phyloP scores from a whole-genome alignment of 2,888 invertebrate species.

The Allygus modestus region DNA sequence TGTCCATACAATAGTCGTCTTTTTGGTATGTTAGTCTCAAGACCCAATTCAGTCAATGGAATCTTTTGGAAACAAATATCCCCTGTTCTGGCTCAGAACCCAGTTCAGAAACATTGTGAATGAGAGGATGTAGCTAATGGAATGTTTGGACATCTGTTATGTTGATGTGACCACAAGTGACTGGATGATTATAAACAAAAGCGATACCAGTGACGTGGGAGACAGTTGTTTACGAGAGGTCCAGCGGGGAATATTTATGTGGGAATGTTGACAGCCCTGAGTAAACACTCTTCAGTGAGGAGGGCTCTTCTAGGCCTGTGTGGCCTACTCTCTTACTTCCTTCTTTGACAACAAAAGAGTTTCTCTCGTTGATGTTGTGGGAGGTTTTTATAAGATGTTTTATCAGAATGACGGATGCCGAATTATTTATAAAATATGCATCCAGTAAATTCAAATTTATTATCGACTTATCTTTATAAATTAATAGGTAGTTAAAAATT shows the following conservation, averaged over 20 bases:
- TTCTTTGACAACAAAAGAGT: not conserved
- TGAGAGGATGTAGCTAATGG: constrained; percentile 22
- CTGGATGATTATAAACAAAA: constrained; percentile 9
- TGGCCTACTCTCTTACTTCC: constrained; percentile 15
- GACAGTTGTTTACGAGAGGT: constrained; percentile 30
- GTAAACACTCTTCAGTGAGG: constrained; percentile 12
- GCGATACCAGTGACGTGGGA: not conserved
- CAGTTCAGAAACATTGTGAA: not conserved
- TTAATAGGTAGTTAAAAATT: too few species aligned
- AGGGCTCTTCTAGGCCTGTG: constrained; percentile 29
- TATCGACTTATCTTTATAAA: too few species aligned
- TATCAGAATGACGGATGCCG: too few species aligned
- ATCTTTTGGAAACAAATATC: too few species aligned
- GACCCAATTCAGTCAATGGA: too few species aligned
- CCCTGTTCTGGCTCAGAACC: too few species aligned
- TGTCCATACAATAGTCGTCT: too few species aligned
- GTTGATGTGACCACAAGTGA: constrained; percentile 34
- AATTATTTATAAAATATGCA: too few species aligned
- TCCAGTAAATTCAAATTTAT: too few species aligned
- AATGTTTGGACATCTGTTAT: constrained; percentile 16
- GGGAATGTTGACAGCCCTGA: constrained; percentile 47
- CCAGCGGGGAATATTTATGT: constrained; percentile 41
- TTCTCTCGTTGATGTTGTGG: not conserved
- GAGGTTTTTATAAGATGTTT: not conserved
- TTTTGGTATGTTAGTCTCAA: too few species aligned